phyloP scores from a whole-genome alignment of 2,113 vertebrate genomes.

The Aegithalos caudatus region DNA sequence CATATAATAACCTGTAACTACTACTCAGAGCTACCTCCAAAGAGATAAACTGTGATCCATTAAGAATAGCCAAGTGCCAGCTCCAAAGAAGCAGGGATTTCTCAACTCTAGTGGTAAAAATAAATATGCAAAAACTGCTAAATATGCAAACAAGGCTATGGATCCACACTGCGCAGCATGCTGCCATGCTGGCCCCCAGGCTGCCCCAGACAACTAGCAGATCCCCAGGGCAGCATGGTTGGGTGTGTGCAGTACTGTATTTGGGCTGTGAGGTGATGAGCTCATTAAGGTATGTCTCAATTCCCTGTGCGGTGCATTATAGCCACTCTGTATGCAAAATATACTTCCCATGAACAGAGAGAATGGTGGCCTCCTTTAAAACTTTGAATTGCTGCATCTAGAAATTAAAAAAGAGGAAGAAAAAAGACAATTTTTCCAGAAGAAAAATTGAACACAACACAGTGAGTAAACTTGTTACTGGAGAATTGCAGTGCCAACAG shows the following conservation, averaged over 20 bases:
- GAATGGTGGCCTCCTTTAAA: neutral
- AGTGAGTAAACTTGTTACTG: neutral
- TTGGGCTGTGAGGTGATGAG: neutral
- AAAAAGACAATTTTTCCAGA: neutral
- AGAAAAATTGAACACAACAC: neutral
- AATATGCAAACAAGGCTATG: neutral
- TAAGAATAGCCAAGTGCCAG: neutral
- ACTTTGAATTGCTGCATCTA: neutral
- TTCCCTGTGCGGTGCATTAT: neutral
- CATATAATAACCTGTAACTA: neutral
- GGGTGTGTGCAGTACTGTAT: neutral
- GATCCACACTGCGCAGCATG: too few relatives aligned
- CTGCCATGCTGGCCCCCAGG: neutral
- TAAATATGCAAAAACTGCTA: neutral
- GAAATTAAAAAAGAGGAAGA: neutral
- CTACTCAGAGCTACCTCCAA: neutral
- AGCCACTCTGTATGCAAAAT: neutral
- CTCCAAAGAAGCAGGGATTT: neutral
- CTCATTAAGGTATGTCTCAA: fast-evolving
- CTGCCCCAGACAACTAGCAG: neutral
- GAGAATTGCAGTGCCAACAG: neutral
- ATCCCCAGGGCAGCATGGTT: fast-evolving
- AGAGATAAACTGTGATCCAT: neutral
- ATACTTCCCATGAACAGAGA: neutral
- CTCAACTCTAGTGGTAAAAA: neutral